A percentile compares a stretch with the other conserved stretches of the same genome.
Conservation (phyloP, 2,797 vertebrate genomes). For the Anguilla pacifica region DNA sequence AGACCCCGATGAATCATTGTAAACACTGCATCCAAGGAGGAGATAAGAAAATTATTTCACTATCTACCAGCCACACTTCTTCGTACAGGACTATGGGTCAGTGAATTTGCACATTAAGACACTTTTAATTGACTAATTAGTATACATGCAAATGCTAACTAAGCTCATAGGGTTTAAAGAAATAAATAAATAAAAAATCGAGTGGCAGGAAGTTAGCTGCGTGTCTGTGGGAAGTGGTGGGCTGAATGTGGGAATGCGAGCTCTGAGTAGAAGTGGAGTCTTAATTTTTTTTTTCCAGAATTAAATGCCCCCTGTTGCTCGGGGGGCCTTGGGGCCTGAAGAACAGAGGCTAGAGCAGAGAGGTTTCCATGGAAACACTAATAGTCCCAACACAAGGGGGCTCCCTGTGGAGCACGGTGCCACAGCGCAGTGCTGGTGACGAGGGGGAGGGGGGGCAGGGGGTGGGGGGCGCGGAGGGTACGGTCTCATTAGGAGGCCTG, state of each 20-base stretch:
- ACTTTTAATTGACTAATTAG: slow-evolving; percentile 71
- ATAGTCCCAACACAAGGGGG: slow-evolving; percentile 53
- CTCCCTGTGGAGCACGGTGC: slow-evolving; percentile 54
- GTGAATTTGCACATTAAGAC: slow-evolving; percentile 62
- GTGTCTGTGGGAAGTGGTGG: background rate
- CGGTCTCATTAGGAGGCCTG: slow-evolving; percentile 57
- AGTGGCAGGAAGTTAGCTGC: slow-evolving; percentile 13
- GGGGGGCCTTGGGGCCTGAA: slow-evolving; percentile 40
- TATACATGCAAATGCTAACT: slow-evolving; percentile 63
- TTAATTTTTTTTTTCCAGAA: background rate
- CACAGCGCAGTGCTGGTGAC: slow-evolving; percentile 38
- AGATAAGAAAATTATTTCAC: slow-evolving; percentile 25
- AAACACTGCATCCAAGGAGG: background rate
- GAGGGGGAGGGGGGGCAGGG: too few relatives aligned
- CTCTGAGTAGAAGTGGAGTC: background rate
- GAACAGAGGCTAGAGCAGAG: slow-evolving; percentile 48
- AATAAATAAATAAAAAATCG: background rate
- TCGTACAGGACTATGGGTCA: slow-evolving; percentile 52
- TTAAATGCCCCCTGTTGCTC: slow-evolving; percentile 26
- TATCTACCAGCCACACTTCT: slow-evolving; percentile 38
- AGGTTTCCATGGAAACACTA: slow-evolving; percentile 65
- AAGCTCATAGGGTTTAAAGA: slow-evolving; percentile 36
- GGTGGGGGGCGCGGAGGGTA: slow-evolving; percentile 48
- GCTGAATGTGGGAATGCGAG: background rate
- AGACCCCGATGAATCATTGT: background rate